Evolutionary conservation across 2,113 vertebrate species (phyloP).

Genomic region (Oryzias woworae): DNA sequence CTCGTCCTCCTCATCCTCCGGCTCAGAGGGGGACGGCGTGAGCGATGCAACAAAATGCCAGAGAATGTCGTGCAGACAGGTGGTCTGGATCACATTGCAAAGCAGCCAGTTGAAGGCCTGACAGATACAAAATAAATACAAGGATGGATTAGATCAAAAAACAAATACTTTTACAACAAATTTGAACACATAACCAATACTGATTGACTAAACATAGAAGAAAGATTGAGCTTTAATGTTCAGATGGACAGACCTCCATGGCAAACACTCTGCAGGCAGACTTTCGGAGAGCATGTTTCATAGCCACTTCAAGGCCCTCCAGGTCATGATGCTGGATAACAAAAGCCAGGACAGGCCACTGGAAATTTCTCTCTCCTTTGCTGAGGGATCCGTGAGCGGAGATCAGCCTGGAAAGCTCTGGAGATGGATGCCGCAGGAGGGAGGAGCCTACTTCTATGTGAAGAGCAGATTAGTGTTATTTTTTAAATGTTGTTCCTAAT

Average conservation of each 20-base stretch:
- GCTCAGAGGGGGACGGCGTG: slow-evolving; percentile 91
- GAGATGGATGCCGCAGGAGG: slow-evolving; percentile 94
- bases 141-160: not conserved
- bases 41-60: slow-evolving; percentile 99
- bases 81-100: slow-evolving; percentile 98
- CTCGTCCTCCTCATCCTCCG: slow-evolving; percentile 95
- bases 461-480: not conserved
- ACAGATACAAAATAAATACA: slow-evolving; percentile 5
- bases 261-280: slow-evolving; percentile 98
- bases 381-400: slow-evolving; percentile 97
- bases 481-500: not conserved
- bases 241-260: slow-evolving; percentile 85
- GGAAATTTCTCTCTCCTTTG: slow-evolving; percentile 98
- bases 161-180: not conserved
- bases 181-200: not conserved
- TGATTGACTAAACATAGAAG: not conserved
- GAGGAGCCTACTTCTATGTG: slow-evolving; percentile 95
- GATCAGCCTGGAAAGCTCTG: slow-evolving; percentile 96
- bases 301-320: slow-evolving; percentile 97
- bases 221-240: not conserved
- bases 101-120: slow-evolving; percentile 99
- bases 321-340: slow-evolving; percentile 98
- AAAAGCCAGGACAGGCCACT: slow-evolving; percentile 97
- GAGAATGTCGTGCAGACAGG: slow-evolving; percentile 95
- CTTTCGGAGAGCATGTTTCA: slow-evolving; percentile 96